Conservation (phyloP, 2,888 invertebrate genomes). For the Ptilodon capucinus region DNA sequence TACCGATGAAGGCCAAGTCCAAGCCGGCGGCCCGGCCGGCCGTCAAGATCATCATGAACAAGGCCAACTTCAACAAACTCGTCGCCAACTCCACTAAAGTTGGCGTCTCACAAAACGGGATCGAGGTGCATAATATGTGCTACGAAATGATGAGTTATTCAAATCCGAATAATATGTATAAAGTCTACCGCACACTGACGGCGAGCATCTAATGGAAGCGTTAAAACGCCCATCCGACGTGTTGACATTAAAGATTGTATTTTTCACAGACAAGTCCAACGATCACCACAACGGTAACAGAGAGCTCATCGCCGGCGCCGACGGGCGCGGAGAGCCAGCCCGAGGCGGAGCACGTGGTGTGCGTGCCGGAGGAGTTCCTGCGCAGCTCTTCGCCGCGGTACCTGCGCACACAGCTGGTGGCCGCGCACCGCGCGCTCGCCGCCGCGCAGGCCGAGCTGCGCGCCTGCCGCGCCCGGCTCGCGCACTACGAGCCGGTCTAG, state of each 20-base stretch:
- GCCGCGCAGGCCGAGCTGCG: constrained; percentile 85
- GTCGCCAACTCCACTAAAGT: constrained; percentile 34
- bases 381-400: constrained; percentile 23
- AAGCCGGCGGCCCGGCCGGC: constrained; percentile 44
- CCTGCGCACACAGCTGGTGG: constrained; percentile 35
- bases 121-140: constrained; percentile 4
- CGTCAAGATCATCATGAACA: constrained; percentile 75
- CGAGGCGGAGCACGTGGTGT: constrained; percentile 19
- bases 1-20: constrained; percentile 19
- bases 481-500: constrained; percentile 87
- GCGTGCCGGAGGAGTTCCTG: constrained; percentile 32
- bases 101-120: not conserved
- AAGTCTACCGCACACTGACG: too few relatives aligned
- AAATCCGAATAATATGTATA: too few relatives aligned
- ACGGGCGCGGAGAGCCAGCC: constrained; percentile 4
- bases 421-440: constrained; percentile 82
- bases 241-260: too few relatives aligned
- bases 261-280: not conserved
- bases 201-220: too few relatives aligned
- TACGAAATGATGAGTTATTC: too few relatives aligned
- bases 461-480: constrained; percentile 77
- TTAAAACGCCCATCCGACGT: too few relatives aligned
- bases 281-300: not conserved
- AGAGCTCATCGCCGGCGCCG: constrained; percentile 4
- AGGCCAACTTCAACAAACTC: constrained; percentile 56